Evolutionary conservation across 2,797 vertebrate species (phyloP).

Genomic region (Oreochromis mossambicus): DNA sequence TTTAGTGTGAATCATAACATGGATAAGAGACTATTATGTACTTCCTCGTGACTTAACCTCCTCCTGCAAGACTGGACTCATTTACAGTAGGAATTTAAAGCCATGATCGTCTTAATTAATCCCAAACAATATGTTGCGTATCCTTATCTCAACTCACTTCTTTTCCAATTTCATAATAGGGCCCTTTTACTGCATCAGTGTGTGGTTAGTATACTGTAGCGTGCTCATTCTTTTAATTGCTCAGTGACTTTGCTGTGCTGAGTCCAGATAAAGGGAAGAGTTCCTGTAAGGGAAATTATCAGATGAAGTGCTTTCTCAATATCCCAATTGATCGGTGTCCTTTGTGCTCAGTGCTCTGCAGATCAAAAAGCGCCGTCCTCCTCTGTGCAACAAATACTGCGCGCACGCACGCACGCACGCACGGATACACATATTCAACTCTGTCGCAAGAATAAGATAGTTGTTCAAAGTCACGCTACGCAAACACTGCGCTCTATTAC

Average conservation of each 20-base stretch:
- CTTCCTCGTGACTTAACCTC: conserved; percentile 24
- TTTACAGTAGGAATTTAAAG: conserved; percentile 6
- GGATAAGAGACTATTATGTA: conserved; percentile 18
- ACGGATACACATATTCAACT: neutral
- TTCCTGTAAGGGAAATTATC: conserved; percentile 36
- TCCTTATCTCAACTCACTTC: conserved; percentile 32
- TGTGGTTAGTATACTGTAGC: conserved; percentile 1
- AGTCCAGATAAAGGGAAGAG: conserved; percentile 28
- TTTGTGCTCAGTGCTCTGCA: neutral
- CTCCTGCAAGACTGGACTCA: conserved; percentile 33
- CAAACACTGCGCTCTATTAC: neutral
- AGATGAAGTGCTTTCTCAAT: conserved; percentile 41
- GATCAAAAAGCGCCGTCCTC: neutral
- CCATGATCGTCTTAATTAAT: conserved; percentile 25
- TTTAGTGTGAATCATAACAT: conserved; percentile 15
- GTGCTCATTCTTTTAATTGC: conserved; percentile 41
- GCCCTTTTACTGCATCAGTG: conserved; percentile 3
- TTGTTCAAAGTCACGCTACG: neutral
- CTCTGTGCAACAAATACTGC: neutral
- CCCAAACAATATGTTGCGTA: conserved; percentile 20
- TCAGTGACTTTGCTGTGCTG: conserved; percentile 23
- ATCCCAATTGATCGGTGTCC: conserved; percentile 25
- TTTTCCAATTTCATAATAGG: conserved; percentile 27
- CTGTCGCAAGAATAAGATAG: neutral
- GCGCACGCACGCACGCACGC: neutral